Evolutionary conservation across 1,140 invertebrate genomes (phyloP), one percentile per base, ranked within the genome.

Genomic region (Polypedilum vanderplanki): DNA sequence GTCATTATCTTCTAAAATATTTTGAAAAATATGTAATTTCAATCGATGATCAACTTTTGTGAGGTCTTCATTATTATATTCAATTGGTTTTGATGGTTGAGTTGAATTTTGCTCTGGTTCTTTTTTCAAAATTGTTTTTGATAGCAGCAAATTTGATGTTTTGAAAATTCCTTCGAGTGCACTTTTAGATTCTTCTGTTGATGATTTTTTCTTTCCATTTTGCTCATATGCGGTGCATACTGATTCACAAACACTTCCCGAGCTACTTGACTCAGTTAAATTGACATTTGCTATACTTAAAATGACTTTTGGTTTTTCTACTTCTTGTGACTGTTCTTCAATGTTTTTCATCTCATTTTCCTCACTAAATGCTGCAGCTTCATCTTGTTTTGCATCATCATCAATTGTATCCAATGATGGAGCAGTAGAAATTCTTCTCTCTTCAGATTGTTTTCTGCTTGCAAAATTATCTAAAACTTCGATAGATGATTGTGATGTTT

Each of bases 241-340:
- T 79, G 87, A 88, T 76, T 88, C 87, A 70, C 87, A 88, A 74
- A 88, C 82, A 7, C 87, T 88, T 41, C 87, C 87, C 75, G 87
- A 88, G 64, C 87, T 88, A 78, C 87, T 88, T 80, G 87, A 88
- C 79, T 88, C 87, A 7, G 87, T 88, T 40, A 88, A 79, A 8
- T 76, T 73, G 17, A 77, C 12, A 41, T 77, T 75, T 7, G 41
- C 64, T 0, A 75, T 22, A 7, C 10, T 22, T 70, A 70, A 12
- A 10, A 70, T 70, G 3, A 22, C 18, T 70, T 70, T 70, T 4
- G 65, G 10, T 18, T 70, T 70, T 7, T 70, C 65, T 1, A 20
- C 65, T 9, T 8, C 8, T 7, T 7, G 17, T 0, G 0, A 4
- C 12, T 24, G 40, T 1, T 75, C 64, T 70, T 75, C 41, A 24